Base-by-base conservation (phyloP, 2,888 invertebrate species). In the Tiphia femorata region DNA sequence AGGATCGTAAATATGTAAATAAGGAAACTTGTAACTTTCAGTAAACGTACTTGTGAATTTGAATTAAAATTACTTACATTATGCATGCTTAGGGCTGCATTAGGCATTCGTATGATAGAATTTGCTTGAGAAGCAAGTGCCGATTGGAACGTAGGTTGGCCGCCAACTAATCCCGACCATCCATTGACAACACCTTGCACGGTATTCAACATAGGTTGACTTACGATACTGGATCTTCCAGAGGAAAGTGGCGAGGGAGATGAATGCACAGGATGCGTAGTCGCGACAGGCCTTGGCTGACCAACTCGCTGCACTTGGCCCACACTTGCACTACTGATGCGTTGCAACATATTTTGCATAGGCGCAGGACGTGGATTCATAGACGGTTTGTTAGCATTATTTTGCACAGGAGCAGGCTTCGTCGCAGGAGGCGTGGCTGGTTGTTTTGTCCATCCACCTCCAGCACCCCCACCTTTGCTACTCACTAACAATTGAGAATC, bases 391-490 rank as follows among this genome's bases (percentile, higher is more conserved):
- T 73, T 78, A 5, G 73, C 64, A 52, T 76, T 82, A 51, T 77
- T 80, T 59, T 76, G 78, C 21, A 72, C 71, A 12, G 61, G 17
- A 14, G 54, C 40, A 4, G 85, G 79, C 43, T 85, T 81, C 1
- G 85, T 1, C 0, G 73, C 70, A 0, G 92, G 91, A 6, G 93
- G 92, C 30, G 90, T 90, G 0, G 90, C 87, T 0, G 93, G 93
- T 67, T 92, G 92, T 23, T 92, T 86, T 20, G 92, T 93, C 93
- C 93, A 93, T 69, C 92, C 92, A 0, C 92, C 91, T 62, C 87
- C 85, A 54, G 84, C 84, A 16, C 84, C 83, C 37, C 83, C 81
- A 54, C 89, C 89, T 78, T 91, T 90, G 30, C 90, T 89, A 46
- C 88, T 89, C 70, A 93, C 89, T 40, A 94, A 84, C 16, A 94